These are phyloP conservation scores for Temnothorax nylanderi DNA, from an alignment of 1,140 invertebrate species.

Conservation along the genomic window DNA sequence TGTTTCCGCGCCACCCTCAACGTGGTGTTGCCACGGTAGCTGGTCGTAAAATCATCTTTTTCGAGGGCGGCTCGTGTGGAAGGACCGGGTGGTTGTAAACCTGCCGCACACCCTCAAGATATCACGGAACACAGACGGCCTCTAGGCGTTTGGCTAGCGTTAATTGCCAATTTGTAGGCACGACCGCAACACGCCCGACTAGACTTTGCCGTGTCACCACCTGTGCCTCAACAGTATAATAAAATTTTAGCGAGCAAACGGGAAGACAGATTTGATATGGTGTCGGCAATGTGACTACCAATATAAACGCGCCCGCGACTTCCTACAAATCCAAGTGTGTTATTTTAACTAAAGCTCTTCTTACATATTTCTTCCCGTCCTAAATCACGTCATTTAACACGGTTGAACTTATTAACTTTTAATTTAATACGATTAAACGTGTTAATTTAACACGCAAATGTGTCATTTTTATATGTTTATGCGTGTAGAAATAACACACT, in stretches of 20 bases:
- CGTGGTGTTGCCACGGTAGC: conserved; percentile 26
- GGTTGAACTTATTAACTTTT: too few relatives aligned
- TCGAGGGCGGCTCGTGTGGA: conserved; percentile 5
- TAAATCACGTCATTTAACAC: too few relatives aligned
- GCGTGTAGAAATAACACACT: too few relatives aligned
- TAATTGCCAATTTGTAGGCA: conserved; percentile 77
- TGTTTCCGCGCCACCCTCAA: conserved; percentile 24
- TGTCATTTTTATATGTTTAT: too few relatives aligned
- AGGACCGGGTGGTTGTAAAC: conserved; percentile 15
- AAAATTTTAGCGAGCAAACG: conserved; percentile 15
- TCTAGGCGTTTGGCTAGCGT: conserved; percentile 54
- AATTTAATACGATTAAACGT: too few relatives aligned
- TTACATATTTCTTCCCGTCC: too few relatives aligned
- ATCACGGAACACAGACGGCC: conserved; percentile 2
- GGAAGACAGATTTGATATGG: neutral
- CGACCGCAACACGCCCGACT: conserved; percentile 44
- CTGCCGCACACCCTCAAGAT: neutral
- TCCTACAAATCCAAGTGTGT: neutral
- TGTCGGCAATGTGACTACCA: neutral
- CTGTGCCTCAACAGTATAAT: neutral
- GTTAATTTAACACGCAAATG: too few relatives aligned
- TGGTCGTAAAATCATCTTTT: conserved; percentile 60
- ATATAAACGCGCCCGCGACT: neutral
- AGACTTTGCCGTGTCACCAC: conserved; percentile 26
- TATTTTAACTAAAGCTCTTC: too few relatives aligned